Conservation (phyloP, 2,113 vertebrate genomes). For the Rhynchopsitta pachyrhyncha region DNA sequence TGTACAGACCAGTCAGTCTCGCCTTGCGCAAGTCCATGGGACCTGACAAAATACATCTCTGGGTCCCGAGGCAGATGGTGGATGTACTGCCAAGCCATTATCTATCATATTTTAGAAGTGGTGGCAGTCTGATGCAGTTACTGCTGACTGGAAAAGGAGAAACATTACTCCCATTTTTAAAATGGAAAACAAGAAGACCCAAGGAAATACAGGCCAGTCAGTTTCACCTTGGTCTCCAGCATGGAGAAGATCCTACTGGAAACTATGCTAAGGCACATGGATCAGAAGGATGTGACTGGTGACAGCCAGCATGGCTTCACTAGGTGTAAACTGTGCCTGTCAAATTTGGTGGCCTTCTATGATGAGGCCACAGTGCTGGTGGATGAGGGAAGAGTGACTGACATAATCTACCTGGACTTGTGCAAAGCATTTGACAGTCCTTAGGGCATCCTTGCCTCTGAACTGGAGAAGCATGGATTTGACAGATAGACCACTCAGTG, state of each 20-base stretch:
- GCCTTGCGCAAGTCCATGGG: neutral
- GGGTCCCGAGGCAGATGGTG: neutral
- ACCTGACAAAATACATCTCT: neutral
- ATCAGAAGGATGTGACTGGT: neutral
- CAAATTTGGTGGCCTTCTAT: neutral
- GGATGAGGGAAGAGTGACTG: neutral
- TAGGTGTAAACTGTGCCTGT: neutral
- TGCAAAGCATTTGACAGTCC: neutral
- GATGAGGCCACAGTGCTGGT: neutral
- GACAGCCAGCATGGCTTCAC: neutral
- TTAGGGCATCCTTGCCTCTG: neutral
- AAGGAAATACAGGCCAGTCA: neutral
- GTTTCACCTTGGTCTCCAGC: neutral
- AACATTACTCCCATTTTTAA: neutral
- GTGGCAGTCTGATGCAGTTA: neutral
- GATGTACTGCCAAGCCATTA: neutral
- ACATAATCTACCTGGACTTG: neutral
- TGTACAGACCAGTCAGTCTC: neutral
- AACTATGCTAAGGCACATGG: neutral
- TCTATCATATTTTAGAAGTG: neutral
- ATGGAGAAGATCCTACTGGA: neutral
- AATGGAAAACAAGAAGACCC: neutral
- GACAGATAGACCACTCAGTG: neutral
- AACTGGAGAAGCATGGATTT: neutral
- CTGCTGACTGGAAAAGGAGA: neutral